These are phyloP conservation scores for Empidonax alnorum DNA, from an alignment of 2,113 vertebrate species.

Conservation along the genomic window DNA sequence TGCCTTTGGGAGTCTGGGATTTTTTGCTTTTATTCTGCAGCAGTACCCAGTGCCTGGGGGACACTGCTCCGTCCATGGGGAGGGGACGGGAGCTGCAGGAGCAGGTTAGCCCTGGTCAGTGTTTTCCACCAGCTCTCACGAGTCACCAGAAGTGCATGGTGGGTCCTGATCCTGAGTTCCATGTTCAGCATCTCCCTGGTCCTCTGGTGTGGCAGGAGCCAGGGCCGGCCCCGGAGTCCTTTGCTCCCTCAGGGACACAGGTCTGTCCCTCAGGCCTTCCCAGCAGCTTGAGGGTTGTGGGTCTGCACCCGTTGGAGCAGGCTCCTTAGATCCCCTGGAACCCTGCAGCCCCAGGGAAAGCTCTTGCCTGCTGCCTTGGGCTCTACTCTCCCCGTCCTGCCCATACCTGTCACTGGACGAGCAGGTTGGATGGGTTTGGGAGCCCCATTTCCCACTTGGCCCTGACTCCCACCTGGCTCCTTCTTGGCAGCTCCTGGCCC, in stretches of 20 bases:
- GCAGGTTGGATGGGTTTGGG: neutral
- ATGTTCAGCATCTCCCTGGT: neutral
- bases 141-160: rapidly evolving
- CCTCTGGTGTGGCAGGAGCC: rapidly evolving
- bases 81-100: neutral
- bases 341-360: neutral
- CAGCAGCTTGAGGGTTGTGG: rapidly evolving
- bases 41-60: rapidly evolving
- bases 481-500: neutral
- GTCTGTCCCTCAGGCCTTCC: neutral
- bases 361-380: neutral
- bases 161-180: neutral
- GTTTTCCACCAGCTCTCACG: neutral
- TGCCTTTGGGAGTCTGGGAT: neutral
- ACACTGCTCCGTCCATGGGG: rapidly evolving
- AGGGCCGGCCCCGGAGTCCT: neutral
- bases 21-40: neutral
- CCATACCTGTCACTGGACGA: rapidly evolving
- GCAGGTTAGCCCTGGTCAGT: neutral
- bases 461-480: neutral
- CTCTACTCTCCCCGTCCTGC: neutral
- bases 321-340: neutral
- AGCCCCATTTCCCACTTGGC: neutral
- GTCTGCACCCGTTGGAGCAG: rapidly evolving
- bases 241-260: neutral